Base-by-base conservation (phyloP, 2,888 invertebrate species). In the Cynaeus angustus region DNA sequence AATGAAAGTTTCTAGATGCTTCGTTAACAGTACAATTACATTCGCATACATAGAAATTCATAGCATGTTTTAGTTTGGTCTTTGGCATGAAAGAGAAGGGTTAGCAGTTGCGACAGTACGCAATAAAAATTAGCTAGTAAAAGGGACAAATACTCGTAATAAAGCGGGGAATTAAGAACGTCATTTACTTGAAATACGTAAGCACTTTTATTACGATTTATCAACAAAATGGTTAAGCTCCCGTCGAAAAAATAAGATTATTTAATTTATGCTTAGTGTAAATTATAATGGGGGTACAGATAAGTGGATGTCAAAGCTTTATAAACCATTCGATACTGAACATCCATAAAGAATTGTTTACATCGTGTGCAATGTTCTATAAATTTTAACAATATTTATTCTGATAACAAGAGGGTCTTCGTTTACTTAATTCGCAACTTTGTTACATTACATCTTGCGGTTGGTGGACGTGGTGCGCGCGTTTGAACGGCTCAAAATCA, bases 401-500 rank as follows among this genome's bases (percentile, higher is more conserved):
- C 33, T 33, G 33, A 33, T n/a, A 33, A 4, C 33, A 33, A 1
- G 21, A 21, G 16, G 3, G 3, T 46, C 46, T 14, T 13, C 6
- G 6, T 10, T 43, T 10, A 13, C 6, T 4, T 14, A 16, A 16
- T 16, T 16, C 14, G 13, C 46, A 16, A 13, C 43, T 13, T 9
- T 16, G 14, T 16, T 4, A 6, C 43, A 38, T n/a, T 21, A 53
- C 28, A 37, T 37, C 55, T 58, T 7, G 28, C 41, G 13, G 30
- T 46, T 14, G 21, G 33, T 41, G 16, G 8, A 53, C 37, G 41
- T 28, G 28, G 53, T 43, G 64, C 64, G 64, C 64, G 45, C 52
- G 64, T 64, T 53, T 53, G 37, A 64, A 64, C 50, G 38, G 46
- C n/a, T 26, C 46, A 59, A 56, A 41, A 10, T n/a, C 62, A 50